phyloP scores from a whole-genome alignment of 2,888 invertebrate genomes.

The Carpatolechia fugitivella region DNA sequence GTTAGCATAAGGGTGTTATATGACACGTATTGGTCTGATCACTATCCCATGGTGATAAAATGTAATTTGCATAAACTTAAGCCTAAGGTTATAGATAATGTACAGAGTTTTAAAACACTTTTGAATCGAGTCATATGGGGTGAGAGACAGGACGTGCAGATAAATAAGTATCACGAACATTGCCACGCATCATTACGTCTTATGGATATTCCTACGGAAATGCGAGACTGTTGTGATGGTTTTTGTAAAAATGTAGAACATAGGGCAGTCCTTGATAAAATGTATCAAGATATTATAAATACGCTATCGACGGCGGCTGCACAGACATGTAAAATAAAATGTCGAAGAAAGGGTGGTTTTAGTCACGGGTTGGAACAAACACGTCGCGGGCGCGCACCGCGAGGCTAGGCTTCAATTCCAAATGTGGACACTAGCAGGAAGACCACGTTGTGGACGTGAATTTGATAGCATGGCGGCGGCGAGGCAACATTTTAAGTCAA shows the following conservation, averaged over 20 bases:
- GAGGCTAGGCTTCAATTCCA: slow-evolving; percentile 6
- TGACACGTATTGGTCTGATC: not conserved
- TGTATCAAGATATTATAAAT: not conserved
- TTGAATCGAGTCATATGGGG: not conserved
- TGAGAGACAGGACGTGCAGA: not conserved
- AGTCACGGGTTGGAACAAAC: slow-evolving; percentile 13
- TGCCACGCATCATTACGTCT: not conserved
- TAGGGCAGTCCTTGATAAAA: not conserved
- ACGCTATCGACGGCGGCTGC: not conserved
- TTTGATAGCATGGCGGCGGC: slow-evolving; percentile 12
- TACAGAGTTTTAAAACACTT: too few relatives aligned
- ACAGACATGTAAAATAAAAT: not conserved
- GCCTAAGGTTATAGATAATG: not conserved
- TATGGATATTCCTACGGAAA: not conserved
- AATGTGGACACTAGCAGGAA: slow-evolving; percentile 2
- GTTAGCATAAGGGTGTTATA: not conserved
- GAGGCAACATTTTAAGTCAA: slow-evolving; percentile 12
- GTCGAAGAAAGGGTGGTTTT: not conserved
- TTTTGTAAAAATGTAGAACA: not conserved
- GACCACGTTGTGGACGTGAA: slow-evolving; percentile 6
- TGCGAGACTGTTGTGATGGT: not conserved
- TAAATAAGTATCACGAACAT: not conserved
- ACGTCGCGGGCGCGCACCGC: slow-evolving; percentile 14
- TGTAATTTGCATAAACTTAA: not conserved
- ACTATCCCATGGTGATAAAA: not conserved